Evolutionary conservation across 2,113 vertebrate species (phyloP).

Genomic region (Micronycteris hirsuta): DNA sequence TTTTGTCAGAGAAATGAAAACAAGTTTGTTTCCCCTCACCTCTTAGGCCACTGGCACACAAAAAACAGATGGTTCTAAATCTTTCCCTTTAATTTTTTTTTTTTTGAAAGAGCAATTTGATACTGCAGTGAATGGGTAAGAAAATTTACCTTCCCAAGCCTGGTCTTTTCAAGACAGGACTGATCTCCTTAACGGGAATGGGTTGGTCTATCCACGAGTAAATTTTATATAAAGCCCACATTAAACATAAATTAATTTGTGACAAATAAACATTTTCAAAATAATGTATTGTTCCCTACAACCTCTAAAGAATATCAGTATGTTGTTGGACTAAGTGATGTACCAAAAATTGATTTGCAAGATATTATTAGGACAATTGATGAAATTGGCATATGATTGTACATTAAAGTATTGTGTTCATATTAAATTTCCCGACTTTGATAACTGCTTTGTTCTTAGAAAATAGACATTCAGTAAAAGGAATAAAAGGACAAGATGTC

Average conservation of each 20-base stretch:
- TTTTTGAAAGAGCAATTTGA: neutral
- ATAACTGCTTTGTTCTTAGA: neutral
- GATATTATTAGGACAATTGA: neutral
- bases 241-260: neutral
- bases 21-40: neutral
- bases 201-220: neutral
- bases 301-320: neutral
- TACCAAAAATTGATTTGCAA: neutral
- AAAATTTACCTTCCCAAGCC: neutral
- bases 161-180: neutral
- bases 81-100: neutral
- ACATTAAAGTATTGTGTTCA: neutral
- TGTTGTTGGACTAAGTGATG: neutral
- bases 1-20: conserved; percentile 56
- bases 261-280: neutral
- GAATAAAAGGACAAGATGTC: neutral
- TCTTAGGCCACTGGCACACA: neutral
- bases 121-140: neutral
- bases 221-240: neutral
- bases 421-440: neutral
- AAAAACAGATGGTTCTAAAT: neutral
- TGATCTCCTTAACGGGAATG: neutral
- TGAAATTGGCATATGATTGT: neutral
- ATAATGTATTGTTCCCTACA: neutral
- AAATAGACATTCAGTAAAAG: neutral